phyloP scores from a whole-genome alignment of 1,140 invertebrate genomes.

The Galleria mellonella region DNA sequence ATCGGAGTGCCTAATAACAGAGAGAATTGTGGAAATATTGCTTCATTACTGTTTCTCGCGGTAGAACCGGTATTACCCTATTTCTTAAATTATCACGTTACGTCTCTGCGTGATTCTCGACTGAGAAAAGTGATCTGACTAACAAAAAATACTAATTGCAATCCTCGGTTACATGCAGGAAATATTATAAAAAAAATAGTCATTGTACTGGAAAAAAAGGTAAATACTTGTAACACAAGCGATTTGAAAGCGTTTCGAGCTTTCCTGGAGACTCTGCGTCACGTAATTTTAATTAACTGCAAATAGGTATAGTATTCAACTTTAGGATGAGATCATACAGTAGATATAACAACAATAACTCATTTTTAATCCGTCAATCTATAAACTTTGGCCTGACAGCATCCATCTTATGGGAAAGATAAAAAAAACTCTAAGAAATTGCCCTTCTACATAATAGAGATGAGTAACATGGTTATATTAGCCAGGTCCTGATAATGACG shows the following conservation, averaged over 20 bases:
- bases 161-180: conserved; percentile 18
- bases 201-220: background rate
- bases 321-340: conserved; percentile 7
- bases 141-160: conserved; percentile 35
- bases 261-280: conserved; percentile 12
- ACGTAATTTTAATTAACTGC: conserved; percentile 5
- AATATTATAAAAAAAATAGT: conserved; percentile 18
- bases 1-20: conserved; percentile 11
- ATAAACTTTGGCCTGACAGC: no score
- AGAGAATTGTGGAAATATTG: conserved; percentile 21
- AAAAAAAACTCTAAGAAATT: no score
- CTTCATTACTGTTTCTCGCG: conserved; percentile 14
- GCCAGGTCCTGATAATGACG: no score
- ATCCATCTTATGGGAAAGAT: no score
- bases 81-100: conserved; percentile 42
- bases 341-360: background rate
- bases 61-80: conserved; percentile 27
- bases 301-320: conserved; percentile 1
- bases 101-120: conserved; percentile 24
- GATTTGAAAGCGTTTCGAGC: conserved; percentile 11
- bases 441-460: no score
- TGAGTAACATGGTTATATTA: no score
- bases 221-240: background rate
- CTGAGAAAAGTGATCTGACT: conserved; percentile 27
- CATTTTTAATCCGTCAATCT: no score